phyloP scores from a whole-genome alignment of 2,888 invertebrate genomes.

The Antheraea yamamai region DNA sequence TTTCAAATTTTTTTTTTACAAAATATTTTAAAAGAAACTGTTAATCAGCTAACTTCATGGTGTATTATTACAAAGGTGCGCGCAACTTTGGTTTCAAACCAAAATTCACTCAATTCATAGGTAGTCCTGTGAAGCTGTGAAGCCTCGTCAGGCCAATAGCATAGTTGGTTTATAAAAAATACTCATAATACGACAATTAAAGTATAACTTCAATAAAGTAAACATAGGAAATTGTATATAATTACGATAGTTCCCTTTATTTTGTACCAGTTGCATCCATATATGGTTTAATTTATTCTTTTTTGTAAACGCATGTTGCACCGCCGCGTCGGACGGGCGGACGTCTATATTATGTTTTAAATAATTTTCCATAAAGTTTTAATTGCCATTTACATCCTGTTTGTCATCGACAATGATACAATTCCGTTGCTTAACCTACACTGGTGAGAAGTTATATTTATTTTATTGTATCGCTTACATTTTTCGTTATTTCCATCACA shows the following conservation, averaged over 20 bases:
- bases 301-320: background rate
- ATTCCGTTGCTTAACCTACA: background rate
- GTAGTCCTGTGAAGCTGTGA: too few species aligned
- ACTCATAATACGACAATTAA: too few species aligned
- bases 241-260: background rate
- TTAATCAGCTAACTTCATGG: too few species aligned
- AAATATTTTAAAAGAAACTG: too few species aligned
- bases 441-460: background rate
- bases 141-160: too few species aligned
- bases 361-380: conserved; percentile 4
- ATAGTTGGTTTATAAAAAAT: too few species aligned
- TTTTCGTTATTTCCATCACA: background rate
- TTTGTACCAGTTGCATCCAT: background rate
- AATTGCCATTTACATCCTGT: conserved; percentile 7
- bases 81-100: too few species aligned
- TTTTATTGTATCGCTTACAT: background rate
- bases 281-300: background rate
- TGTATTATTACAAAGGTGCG: too few species aligned
- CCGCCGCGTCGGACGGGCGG: background rate
- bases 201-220: background rate
- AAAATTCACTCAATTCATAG: too few species aligned
- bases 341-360: background rate
- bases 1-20: too few species aligned
- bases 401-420: background rate
- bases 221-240: background rate